phyloP scores from a whole-genome alignment of 2,888 invertebrate genomes.

The Caenorhabditis plicata region DNA sequence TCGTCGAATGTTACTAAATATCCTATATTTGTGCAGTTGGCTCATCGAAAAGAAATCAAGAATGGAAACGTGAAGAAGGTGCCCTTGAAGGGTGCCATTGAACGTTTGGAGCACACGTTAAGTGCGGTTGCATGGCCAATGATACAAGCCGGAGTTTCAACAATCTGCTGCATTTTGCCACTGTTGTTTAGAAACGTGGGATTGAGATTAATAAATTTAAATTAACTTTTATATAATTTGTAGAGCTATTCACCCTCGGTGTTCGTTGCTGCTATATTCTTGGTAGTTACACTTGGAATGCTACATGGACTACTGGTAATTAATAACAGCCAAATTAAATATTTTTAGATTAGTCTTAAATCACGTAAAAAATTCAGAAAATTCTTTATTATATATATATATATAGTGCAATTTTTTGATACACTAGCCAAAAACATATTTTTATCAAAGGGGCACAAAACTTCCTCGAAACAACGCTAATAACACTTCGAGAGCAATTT shows the following conservation, averaged over 20 bases:
- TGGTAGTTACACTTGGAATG: constrained; percentile 60
- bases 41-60: constrained; percentile 49
- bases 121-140: constrained; percentile 63
- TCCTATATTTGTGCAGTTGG: constrained; percentile 35
- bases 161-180: constrained; percentile 61
- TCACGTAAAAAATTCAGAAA: too few relatives aligned
- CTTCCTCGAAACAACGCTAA: too few relatives aligned
- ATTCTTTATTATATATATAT: too few relatives aligned
- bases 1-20: background rate
- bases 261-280: constrained; percentile 60
- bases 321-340: constrained; percentile 18
- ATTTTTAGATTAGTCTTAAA: too few relatives aligned
- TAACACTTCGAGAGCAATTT: too few relatives aligned
- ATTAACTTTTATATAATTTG: constrained; percentile 4
- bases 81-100: constrained; percentile 45
- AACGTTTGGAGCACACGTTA: constrained; percentile 56
- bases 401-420: too few relatives aligned
- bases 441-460: too few relatives aligned
- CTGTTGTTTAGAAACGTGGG: constrained; percentile 51
- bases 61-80: constrained; percentile 52
- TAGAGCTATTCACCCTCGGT: constrained; percentile 60
- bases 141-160: constrained; percentile 62
- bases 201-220: too few relatives aligned
- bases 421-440: too few relatives aligned
- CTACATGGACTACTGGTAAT: constrained; percentile 55